Conservation (phyloP, 2,888 invertebrate genomes). For the Tetramorium bicarinatum region DNA sequence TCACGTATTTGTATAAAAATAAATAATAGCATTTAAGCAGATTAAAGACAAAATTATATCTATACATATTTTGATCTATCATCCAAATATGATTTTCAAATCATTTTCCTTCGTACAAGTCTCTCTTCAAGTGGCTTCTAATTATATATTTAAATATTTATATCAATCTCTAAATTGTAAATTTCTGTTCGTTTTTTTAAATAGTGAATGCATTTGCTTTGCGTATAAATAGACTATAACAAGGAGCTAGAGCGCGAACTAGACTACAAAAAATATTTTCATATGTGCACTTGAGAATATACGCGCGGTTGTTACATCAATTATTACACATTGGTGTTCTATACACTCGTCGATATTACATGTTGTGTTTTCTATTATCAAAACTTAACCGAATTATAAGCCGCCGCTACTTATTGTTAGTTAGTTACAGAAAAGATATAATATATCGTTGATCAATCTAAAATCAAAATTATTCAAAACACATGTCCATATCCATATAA, state of each 20-base stretch:
- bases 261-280: slow-evolving; percentile 26
- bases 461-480: slow-evolving; percentile 1
- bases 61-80: slow-evolving; percentile 51
- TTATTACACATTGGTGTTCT: slow-evolving; percentile 42
- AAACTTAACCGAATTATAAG: slow-evolving; percentile 33
- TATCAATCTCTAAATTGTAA: slow-evolving; percentile 55
- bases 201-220: background rate
- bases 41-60: slow-evolving; percentile 71
- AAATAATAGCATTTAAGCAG: slow-evolving; percentile 83
- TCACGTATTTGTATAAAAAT: slow-evolving; percentile 85
- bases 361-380: slow-evolving; percentile 26
- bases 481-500: background rate
- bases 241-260: slow-evolving; percentile 21
- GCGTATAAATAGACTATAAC: slow-evolving; percentile 19
- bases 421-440: slow-evolving; percentile 14
- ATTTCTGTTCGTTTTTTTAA: slow-evolving; percentile 25
- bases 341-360: slow-evolving; percentile 32
- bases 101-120: slow-evolving; percentile 57
- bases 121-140: slow-evolving; percentile 48
- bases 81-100: slow-evolving; percentile 53
- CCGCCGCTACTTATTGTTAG: background rate
- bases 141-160: slow-evolving; percentile 65
- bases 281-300: slow-evolving; percentile 12
- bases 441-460: background rate
- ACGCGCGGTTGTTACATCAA: background rate